These are phyloP conservation scores for Kryptolebias ocellatus DNA, from an alignment of 2,797 vertebrate species.

Conservation along the genomic window DNA sequence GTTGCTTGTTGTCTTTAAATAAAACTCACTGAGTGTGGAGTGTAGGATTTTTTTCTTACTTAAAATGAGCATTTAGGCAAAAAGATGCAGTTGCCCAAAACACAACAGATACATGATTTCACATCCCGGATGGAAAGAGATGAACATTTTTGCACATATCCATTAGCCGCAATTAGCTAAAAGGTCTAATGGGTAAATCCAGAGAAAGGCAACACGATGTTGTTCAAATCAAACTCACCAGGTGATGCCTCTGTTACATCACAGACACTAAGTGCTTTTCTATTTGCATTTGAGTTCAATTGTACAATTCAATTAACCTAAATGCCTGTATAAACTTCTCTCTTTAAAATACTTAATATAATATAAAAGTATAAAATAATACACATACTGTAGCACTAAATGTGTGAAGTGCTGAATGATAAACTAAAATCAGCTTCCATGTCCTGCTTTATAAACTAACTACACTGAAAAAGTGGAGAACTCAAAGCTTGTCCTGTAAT, in stretches of 20 bases:
- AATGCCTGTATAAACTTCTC: neutral
- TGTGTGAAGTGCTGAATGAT: too few relatives aligned
- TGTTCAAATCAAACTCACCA: conserved; percentile 33
- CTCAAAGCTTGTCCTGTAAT: too few relatives aligned
- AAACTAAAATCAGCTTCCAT: too few relatives aligned
- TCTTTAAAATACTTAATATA: neutral
- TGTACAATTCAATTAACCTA: neutral
- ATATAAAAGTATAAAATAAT: too few relatives aligned
- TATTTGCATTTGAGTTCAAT: neutral
- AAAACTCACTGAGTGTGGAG: too few relatives aligned
- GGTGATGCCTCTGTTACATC: neutral
- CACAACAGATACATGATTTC: conserved; percentile 51
- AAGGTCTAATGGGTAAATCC: conserved; percentile 4
- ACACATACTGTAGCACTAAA: too few relatives aligned
- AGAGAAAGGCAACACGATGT: neutral
- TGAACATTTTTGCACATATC: conserved; percentile 43
- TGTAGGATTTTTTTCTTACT: too few relatives aligned
- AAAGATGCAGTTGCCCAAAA: neutral
- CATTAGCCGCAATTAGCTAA: conserved; percentile 64
- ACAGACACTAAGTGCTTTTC: neutral
- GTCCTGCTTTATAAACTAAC: too few relatives aligned
- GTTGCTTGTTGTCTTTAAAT: too few relatives aligned
- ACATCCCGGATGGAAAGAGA: conserved; percentile 54
- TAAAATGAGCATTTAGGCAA: too few relatives aligned
- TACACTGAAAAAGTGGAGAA: too few relatives aligned